Evolutionary conservation across 2,888 invertebrate genomes (phyloP), one percentile per base, ranked within the genome.

Genomic region (Thysanoteuthis rhombus): DNA sequence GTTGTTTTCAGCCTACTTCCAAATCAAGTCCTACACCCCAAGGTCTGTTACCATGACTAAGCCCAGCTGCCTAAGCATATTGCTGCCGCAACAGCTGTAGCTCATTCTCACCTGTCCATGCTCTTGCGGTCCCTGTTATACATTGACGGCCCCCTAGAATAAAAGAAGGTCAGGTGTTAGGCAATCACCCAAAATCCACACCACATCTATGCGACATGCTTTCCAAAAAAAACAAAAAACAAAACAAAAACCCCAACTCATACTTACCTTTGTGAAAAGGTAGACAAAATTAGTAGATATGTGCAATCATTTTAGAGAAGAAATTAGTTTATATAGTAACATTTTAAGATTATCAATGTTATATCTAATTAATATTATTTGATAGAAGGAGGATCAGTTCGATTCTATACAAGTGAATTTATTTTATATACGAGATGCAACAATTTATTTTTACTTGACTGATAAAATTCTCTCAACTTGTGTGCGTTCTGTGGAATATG

Each of bases 41-140:
- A 75, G 22, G 12, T 75, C 75, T 36, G 75, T 75, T 75, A 75
- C 75, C 75, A 75, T 75, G 75, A 75, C n/a, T n/a, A n/a, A 75
- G n/a, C 75, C 75, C 75, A 75, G 75, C 75, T 75, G n/a, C 75
- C 75, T 75, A 75, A 75, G 75, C 75, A 75, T n/a, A 36, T 10
- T 75, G 12, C 16, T n/a, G 12, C 16, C 16, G 75, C n/a, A 75
- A 75, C 75, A 75, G n/a, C n/a, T 75, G 75, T 75, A n/a, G 75
- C 75, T 75, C 36, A 75, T 42, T 40, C 92, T 92, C 92, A 92
- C 92, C 92, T 92, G 92, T 92, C 92, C 40, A 92, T 45, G 45
- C 92, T 92, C 45, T 92, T 92, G 42, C 92, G 92, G 92, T 92
- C 92, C 40, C 92, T 40, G 32, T 92, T 92, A 92, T 92, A 92